phyloP scores from a whole-genome alignment of 2,888 invertebrate species.

The Falcaria lacertinaria region DNA sequence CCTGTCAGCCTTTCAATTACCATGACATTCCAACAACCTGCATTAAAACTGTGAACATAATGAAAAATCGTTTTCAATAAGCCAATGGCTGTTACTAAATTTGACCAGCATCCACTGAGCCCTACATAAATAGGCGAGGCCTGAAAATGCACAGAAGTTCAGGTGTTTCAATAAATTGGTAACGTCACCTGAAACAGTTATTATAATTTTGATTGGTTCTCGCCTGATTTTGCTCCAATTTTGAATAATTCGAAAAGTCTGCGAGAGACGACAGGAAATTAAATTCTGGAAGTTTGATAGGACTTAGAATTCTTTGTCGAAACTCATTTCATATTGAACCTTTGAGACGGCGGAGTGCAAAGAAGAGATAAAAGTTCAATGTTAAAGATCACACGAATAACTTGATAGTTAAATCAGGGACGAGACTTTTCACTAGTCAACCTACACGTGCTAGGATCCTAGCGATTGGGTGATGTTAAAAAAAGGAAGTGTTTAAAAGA shows the following conservation, averaged over 20 bases:
- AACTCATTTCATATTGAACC: neutral
- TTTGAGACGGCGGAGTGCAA: neutral
- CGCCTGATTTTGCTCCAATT: constrained; percentile 30
- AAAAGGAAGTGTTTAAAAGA: too few species aligned
- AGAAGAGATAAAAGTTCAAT: too few species aligned
- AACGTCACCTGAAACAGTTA: constrained; percentile 40
- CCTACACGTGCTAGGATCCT: too few species aligned
- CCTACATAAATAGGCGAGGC: constrained; percentile 1
- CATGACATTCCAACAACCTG: neutral
- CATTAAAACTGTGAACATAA: constrained; percentile 1
- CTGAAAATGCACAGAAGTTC: constrained; percentile 5
- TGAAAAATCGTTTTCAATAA: constrained; percentile 8
- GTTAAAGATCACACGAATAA: too few species aligned
- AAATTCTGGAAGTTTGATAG: constrained; percentile 32
- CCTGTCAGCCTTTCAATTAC: neutral
- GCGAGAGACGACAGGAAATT: constrained; percentile 55
- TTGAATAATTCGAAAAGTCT: constrained; percentile 33
- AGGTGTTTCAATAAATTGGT: constrained; percentile 24
- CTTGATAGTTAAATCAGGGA: too few species aligned
- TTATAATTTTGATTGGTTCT: constrained; percentile 62
- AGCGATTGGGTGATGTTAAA: too few species aligned
- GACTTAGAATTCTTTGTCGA: neutral
- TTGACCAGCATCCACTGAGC: constrained; percentile 23
- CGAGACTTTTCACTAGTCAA: too few species aligned
- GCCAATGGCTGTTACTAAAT: constrained; percentile 24